Evolutionary conservation across 1,140 invertebrate genomes (phyloP).

Genomic region (Drosophila nannoptera): DNA sequence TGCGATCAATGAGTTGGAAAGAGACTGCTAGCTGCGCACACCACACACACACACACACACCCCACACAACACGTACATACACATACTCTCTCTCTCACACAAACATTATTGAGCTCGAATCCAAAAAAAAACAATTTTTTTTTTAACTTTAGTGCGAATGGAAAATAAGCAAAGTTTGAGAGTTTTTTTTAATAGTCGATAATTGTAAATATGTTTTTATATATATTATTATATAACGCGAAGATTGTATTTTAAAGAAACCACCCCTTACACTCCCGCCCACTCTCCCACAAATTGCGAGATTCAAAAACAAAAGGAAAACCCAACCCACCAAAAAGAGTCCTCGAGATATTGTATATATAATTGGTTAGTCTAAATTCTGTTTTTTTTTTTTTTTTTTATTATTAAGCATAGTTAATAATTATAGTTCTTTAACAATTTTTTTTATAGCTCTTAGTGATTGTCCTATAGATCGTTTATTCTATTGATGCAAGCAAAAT

Average conservation of each 20-base stretch:
- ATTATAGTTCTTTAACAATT: neutral
- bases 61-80: constrained; percentile 20
- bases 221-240: neutral
- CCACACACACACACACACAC: constrained; percentile 18
- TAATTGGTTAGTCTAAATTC: constrained; percentile 31
- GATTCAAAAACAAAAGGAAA: neutral
- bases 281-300: neutral
- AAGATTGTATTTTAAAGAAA: constrained; percentile 18
- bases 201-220: constrained; percentile 55
- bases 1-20: constrained; percentile 34
- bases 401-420: constrained; percentile 22
- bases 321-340: constrained; percentile 35
- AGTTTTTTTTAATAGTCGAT: constrained; percentile 33
- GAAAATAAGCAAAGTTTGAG: constrained; percentile 36
- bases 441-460: constrained; percentile 40
- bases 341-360: constrained; percentile 38
- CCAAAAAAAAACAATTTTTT: constrained; percentile 59
- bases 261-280: neutral
- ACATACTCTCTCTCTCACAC: neutral
- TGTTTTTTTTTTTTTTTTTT: constrained; percentile 18
- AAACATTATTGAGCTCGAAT: constrained; percentile 59
- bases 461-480: constrained; percentile 50
- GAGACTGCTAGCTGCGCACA: constrained; percentile 55
- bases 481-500: constrained; percentile 40
- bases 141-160: constrained; percentile 42